Percentiles rank a stretch among this genome's conserved stretches.
phyloP scores from a whole-genome alignment of 2,888 invertebrate genomes.

The Brassicogethes aeneus region DNA sequence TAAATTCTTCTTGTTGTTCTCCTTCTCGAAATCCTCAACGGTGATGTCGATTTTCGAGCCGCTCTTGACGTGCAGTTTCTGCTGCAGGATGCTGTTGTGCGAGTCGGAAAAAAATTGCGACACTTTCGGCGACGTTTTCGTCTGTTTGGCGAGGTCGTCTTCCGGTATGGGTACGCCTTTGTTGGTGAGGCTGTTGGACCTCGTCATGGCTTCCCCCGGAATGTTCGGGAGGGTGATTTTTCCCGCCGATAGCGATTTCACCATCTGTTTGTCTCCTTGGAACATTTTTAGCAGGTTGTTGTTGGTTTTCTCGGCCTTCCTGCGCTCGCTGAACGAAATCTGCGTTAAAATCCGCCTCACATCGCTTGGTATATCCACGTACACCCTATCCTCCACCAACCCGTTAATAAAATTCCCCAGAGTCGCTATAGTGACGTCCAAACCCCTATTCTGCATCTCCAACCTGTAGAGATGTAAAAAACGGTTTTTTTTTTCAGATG shows the following conservation, averaged over 20 bases:
- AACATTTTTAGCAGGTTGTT: conserved; percentile 33
- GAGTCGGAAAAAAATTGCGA: conserved; percentile 57
- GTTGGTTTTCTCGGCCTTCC: too few relatives aligned
- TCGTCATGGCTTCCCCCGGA: conserved; percentile 18
- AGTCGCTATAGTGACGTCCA: conserved; percentile 66
- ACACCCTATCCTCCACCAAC: conserved; percentile 53
- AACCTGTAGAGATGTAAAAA: conserved; percentile 54
- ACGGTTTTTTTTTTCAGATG: too few relatives aligned
- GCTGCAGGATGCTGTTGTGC: conserved; percentile 61
- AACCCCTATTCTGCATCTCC: conserved; percentile 61
- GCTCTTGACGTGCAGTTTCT: conserved; percentile 35
- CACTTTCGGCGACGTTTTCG: conserved; percentile 14
- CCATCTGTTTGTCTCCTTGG: conserved; percentile 31
- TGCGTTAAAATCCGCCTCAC: conserved; percentile 65
- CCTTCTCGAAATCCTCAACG: conserved; percentile 29
- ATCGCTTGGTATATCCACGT: conserved; percentile 63
- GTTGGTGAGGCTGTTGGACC: conserved; percentile 31
- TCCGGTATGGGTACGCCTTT: conserved; percentile 17
- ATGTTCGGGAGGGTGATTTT: conserved; percentile 24
- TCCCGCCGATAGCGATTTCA: conserved; percentile 37
- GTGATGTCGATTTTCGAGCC: conserved; percentile 34
- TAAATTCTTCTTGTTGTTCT: conserved; percentile 14
- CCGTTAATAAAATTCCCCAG: conserved; percentile 65
- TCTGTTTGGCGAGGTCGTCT: conserved; percentile 6
- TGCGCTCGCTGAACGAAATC: conserved; percentile 41